Conservation (phyloP, 1,140 invertebrate genomes). For the Brachionus rotundiformis region DNA sequence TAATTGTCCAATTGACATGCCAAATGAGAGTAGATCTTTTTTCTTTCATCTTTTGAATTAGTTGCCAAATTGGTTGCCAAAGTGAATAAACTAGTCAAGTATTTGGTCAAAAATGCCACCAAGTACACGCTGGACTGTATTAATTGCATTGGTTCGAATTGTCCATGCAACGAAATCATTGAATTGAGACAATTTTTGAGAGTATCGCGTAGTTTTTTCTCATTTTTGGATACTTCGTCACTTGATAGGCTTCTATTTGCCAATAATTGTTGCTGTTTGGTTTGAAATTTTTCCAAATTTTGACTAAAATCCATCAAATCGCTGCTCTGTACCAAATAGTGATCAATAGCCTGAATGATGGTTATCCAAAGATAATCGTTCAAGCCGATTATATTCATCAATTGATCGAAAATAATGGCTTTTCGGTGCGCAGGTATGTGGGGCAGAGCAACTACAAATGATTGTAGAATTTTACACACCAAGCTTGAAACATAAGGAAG, state of each 20-base stretch:
- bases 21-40: constrained; percentile 44
- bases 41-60: constrained; percentile 9
- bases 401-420: constrained; percentile 75
- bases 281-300: constrained; percentile 49
- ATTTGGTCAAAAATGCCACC: constrained; percentile 48
- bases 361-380: constrained; percentile 73
- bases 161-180: constrained; percentile 28
- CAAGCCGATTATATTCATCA: constrained; percentile 73
- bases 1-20: constrained; percentile 49
- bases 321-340: constrained; percentile 39
- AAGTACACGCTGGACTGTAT: constrained; percentile 27
- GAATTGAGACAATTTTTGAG: constrained; percentile 24
- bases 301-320: constrained; percentile 36
- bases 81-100: constrained; percentile 33
- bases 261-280: constrained; percentile 6
- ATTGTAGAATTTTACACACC: constrained; percentile 73
- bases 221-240: constrained; percentile 30
- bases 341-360: constrained; percentile 56
- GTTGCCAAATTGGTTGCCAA: not conserved
- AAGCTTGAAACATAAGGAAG: constrained; percentile 58
- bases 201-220: constrained; percentile 37
- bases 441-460: constrained; percentile 82
- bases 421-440: constrained; percentile 86
- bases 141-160: constrained; percentile 40
- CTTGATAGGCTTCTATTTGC: not conserved